Percentiles rank a stretch among this genome's conserved stretches.
These are phyloP conservation scores for Cygnus olor DNA, from an alignment of 2,797 vertebrate genomes.

Conservation along the genomic window DNA sequence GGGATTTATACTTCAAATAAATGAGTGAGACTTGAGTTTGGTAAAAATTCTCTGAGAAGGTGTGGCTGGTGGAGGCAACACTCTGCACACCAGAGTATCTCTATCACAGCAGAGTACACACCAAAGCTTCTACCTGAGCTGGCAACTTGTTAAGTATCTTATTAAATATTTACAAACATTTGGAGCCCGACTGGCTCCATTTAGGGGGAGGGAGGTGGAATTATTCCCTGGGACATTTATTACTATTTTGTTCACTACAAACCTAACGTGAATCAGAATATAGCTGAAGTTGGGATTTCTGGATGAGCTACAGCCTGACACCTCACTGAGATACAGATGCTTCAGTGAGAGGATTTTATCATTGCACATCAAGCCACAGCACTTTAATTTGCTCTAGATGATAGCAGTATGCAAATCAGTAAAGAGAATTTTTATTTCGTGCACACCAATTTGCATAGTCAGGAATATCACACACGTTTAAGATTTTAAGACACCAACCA, in stretches of 20 bases:
- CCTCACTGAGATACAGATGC: constrained; percentile 7
- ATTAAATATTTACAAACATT: background rate
- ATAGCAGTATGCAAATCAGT: background rate
- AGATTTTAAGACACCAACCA: background rate
- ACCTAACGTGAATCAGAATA: background rate
- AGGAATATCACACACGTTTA: background rate
- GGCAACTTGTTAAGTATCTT: background rate
- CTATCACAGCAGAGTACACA: background rate
- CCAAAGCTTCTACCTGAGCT: background rate
- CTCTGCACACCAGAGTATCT: background rate
- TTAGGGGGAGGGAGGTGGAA: background rate
- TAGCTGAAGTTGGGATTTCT: background rate
- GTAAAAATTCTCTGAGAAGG: background rate
- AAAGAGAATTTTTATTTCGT: background rate
- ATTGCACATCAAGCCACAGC: background rate
- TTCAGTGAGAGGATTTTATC: background rate
- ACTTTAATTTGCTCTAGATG: constrained; percentile 20
- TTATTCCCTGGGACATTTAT: constrained; percentile 2
- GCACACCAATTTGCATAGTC: background rate
- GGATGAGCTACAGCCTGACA: background rate
- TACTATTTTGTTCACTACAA: background rate
- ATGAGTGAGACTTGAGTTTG: background rate
- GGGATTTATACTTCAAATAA: constrained; percentile 28
- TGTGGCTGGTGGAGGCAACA: accelerated
- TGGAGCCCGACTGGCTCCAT: background rate